phyloP scores from a whole-genome alignment of 2,113 vertebrate species.

The Corythornis cristatus region DNA sequence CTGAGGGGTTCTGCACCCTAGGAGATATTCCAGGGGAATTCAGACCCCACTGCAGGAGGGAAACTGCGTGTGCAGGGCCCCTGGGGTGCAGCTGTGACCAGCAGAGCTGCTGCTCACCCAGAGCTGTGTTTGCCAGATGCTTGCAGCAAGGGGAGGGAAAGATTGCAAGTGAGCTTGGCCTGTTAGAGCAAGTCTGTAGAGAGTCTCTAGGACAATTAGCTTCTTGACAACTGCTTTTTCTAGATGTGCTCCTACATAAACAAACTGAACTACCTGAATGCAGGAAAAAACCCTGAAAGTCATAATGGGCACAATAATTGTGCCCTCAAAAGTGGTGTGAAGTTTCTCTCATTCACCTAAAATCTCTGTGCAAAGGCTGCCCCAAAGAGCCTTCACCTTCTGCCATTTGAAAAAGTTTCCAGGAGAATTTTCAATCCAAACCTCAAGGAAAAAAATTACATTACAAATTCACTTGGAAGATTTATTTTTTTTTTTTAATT shows the following conservation, averaged over 20 bases:
- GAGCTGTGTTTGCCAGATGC: not conserved
- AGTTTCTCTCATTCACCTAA: not conserved
- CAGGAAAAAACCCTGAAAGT: not conserved
- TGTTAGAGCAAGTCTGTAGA: slow-evolving; percentile 16
- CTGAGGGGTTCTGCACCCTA: accelerated
- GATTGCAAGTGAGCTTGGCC: not conserved
- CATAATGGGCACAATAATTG: not conserved
- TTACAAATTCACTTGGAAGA: not conserved
- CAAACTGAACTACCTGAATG: not conserved
- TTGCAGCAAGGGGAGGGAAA: not conserved
- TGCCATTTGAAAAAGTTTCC: not conserved
- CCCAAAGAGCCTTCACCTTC: not conserved
- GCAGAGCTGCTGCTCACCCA: too few relatives aligned
- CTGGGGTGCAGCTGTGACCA: not conserved
- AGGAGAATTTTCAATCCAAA: not conserved
- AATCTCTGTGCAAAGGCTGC: not conserved
- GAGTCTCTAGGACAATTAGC: not conserved
- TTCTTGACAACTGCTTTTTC: slow-evolving; percentile 2
- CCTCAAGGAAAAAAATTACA: not conserved
- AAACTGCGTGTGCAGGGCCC: not conserved
- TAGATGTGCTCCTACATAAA: not conserved
- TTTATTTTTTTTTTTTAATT: not conserved
- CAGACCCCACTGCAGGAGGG: not conserved
- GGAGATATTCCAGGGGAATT: not conserved
- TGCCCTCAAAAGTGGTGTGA: not conserved